These are phyloP conservation scores for Psittacara wagleri DNA, from an alignment of 2,113 vertebrate species.

Conservation along the genomic window DNA sequence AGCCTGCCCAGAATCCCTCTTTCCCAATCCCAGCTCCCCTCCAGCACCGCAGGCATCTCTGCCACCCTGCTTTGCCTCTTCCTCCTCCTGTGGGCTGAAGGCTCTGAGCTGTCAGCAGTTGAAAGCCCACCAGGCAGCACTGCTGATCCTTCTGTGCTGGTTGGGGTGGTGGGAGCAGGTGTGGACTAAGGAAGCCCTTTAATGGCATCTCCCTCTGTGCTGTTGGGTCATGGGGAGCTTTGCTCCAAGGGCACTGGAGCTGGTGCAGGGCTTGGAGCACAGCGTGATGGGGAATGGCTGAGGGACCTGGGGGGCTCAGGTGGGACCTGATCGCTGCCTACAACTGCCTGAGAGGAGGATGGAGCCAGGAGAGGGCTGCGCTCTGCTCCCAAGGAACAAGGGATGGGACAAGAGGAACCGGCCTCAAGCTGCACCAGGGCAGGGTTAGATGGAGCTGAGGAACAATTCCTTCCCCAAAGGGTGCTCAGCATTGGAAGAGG, in stretches of 20 bases:
- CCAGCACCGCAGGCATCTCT: not conserved
- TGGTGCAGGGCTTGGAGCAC: too few species aligned
- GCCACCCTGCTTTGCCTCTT: not conserved
- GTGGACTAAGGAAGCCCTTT: not conserved
- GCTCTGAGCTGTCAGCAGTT: not conserved
- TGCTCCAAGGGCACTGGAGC: not conserved
- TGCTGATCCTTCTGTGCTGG: accelerated
- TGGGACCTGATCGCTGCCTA: too few species aligned
- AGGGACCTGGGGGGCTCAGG: too few species aligned
- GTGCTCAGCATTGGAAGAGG: too few species aligned
- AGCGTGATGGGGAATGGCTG: too few species aligned
- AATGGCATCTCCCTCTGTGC: accelerated
- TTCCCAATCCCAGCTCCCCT: not conserved
- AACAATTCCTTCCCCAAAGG: too few species aligned
- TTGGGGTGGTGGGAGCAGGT: not conserved
- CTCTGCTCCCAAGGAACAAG: too few species aligned
- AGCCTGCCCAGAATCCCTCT: not conserved
- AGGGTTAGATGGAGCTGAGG: too few species aligned
- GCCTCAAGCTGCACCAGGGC: too few species aligned
- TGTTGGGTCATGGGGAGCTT: accelerated
- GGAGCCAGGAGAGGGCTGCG: too few species aligned
- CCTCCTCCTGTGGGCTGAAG: not conserved
- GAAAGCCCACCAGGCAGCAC: not conserved
- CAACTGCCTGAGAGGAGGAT: too few species aligned
- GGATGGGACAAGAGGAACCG: too few species aligned